A percentile compares a stretch with the other conserved stretches of the same genome.
phyloP scores from a whole-genome alignment of 2,113 vertebrate genomes.

The Chaetodon trifascialis region DNA sequence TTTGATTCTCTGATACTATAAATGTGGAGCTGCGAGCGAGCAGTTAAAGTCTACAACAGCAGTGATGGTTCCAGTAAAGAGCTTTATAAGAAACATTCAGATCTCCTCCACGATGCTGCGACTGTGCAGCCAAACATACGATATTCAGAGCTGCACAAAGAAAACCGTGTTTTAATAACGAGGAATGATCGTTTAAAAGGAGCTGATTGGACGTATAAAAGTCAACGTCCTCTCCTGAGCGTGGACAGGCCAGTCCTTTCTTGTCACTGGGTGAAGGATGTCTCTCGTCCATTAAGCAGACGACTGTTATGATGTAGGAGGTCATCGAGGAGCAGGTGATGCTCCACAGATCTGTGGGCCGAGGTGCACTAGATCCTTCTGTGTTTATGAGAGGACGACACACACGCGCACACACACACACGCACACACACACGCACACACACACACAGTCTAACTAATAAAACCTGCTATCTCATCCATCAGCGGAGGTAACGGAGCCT shows the following conservation, averaged over 20 bases:
- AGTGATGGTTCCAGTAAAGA: not conserved
- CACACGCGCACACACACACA: conserved; percentile 10
- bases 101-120: not conserved
- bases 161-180: not conserved
- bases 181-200: not conserved
- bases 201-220: not conserved
- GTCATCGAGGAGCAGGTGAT: not conserved
- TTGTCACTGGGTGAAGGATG: not conserved
- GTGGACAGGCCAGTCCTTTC: rapidly evolving
- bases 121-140: not conserved
- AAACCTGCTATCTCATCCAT: conserved; percentile 48
- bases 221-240: not conserved
- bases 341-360: conserved; percentile 36
- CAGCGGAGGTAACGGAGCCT: not conserved
- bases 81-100: not conserved
- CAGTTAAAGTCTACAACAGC: rapidly evolving
- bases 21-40: not conserved
- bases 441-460: not conserved
- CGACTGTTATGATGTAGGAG: conserved; percentile 19
- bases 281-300: conserved; percentile 19
- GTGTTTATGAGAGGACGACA: conserved; percentile 50
- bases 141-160: not conserved
- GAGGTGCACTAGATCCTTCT: conserved; percentile 36
- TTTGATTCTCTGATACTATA: not conserved
- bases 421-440: not conserved